Evolutionary conservation across 2,888 invertebrate species (phyloP).

Genomic region (Tenthredo livida): DNA sequence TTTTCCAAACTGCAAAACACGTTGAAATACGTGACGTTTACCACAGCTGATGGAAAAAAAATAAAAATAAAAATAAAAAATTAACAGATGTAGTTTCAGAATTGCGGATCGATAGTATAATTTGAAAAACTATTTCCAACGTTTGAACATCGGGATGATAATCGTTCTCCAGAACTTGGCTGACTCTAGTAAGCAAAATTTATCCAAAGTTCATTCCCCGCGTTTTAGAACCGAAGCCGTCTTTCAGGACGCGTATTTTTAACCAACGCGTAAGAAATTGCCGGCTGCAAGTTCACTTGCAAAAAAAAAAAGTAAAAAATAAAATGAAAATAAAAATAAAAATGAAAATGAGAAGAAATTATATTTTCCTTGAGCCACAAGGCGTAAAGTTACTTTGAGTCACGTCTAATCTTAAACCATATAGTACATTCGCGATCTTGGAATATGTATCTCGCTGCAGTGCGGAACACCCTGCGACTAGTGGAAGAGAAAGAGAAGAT

Average conservation of each 20-base stretch:
- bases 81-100: background rate
- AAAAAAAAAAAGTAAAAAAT: background rate
- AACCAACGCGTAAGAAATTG: conserved; percentile 35
- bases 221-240: background rate
- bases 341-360: background rate
- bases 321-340: background rate
- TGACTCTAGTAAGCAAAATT: background rate
- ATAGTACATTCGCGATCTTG: background rate
- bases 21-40: background rate
- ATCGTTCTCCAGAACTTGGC: background rate
- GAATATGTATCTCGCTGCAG: background rate
- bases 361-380: background rate
- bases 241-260: conserved; percentile 43
- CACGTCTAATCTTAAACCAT: conserved; percentile 44
- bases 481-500: background rate
- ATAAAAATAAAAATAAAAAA: no score
- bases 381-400: conserved; percentile 34
- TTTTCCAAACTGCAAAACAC: background rate
- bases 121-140: background rate
- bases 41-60: background rate
- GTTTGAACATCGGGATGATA: background rate
- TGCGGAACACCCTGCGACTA: background rate
- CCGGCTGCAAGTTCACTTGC: conserved; percentile 43
- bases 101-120: background rate
- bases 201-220: background rate